Percentiles rank a stretch among this genome's conserved stretches.
These are phyloP conservation scores for Paratilapia polleni DNA, from an alignment of 2,113 vertebrate species.

Conservation along the genomic window DNA sequence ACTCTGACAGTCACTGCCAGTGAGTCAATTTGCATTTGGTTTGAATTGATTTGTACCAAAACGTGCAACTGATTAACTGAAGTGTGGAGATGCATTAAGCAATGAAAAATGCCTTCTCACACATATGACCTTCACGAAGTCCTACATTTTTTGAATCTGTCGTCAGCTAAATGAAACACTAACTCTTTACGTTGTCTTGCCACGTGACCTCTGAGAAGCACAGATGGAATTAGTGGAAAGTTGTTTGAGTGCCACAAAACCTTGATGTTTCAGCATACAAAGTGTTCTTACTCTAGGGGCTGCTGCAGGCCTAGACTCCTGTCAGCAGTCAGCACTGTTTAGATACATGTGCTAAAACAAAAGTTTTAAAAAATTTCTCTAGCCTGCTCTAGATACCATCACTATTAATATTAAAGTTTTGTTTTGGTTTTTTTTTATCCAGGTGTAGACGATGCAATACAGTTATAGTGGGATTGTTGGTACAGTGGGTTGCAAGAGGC, in stretches of 20 bases:
- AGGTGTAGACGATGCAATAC: background rate
- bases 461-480: background rate
- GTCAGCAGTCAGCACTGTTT: background rate
- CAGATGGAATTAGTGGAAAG: background rate
- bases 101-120: background rate
- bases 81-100: background rate
- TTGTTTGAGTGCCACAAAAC: background rate
- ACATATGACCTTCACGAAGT: background rate
- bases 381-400: background rate
- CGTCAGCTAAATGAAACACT: background rate
- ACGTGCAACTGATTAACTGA: background rate
- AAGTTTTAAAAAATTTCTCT: background rate
- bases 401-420: background rate
- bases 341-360: background rate
- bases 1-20: background rate
- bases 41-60: background rate
- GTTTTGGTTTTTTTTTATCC: no score
- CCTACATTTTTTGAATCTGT: no score
- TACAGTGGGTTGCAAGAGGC: conserved; percentile 1
- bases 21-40: background rate
- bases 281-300: background rate
- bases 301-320: background rate
- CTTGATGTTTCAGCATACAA: background rate
- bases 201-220: background rate
- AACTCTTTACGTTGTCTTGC: background rate